phyloP scores from a whole-genome alignment of 1,140 invertebrate genomes.

The Drosophila tani region DNA sequence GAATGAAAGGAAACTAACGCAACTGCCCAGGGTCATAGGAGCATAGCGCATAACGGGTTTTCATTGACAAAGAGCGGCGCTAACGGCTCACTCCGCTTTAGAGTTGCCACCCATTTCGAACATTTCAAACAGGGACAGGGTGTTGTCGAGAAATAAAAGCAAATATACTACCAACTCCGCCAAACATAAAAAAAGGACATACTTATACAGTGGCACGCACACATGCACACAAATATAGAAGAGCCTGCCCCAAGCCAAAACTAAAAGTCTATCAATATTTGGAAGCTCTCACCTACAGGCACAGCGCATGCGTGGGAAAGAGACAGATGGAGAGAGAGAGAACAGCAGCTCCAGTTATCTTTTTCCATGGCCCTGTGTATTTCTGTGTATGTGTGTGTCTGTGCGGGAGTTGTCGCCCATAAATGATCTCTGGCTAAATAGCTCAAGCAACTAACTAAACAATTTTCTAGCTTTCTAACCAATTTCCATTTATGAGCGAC shows the following conservation, averaged over 20 bases:
- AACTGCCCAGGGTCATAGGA: conserved; percentile 33
- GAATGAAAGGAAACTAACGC: conserved; percentile 51
- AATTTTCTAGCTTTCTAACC: conserved; percentile 1
- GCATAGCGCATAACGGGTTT: conserved; percentile 42
- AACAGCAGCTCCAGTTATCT: conserved; percentile 46
- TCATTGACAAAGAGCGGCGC: conserved; percentile 39
- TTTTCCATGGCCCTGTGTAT: conserved; percentile 18
- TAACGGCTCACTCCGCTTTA: conserved; percentile 25
- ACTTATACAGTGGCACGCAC: conserved; percentile 25
- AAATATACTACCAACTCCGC: conserved; percentile 18
- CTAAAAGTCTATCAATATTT: conserved; percentile 77
- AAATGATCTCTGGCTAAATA: conserved; percentile 37
- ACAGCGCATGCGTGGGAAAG: conserved; percentile 70
- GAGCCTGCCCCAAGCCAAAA: conserved; percentile 80
- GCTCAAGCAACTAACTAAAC: conserved; percentile 1
- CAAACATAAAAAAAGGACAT: conserved; percentile 29
- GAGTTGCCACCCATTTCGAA: conserved; percentile 34
- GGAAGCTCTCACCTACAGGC: conserved; percentile 53
- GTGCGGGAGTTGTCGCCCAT: conserved; percentile 24
- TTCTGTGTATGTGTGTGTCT: conserved; percentile 26
- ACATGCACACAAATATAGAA: conserved; percentile 21
- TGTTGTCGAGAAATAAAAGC: conserved; percentile 24
- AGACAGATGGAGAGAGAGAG: conserved; percentile 17
- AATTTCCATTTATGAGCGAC: conserved; percentile 11
- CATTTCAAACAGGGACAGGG: conserved; percentile 13